Conservation (phyloP, 2,113 vertebrate genomes). For the Archilochus colubris region DNA sequence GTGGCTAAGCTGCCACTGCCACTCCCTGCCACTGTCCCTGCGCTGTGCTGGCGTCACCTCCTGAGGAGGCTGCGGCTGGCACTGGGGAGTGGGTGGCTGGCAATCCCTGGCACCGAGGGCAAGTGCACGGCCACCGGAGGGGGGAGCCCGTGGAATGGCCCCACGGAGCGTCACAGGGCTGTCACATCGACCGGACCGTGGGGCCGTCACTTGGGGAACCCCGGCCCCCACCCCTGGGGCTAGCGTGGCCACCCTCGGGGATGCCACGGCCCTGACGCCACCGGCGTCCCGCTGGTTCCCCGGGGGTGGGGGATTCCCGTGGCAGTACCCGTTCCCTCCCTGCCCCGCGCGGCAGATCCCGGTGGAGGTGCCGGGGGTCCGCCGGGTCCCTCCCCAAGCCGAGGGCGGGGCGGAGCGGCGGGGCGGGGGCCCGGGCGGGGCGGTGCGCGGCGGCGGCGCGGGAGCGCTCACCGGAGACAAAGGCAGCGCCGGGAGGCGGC, state of each 20-base stretch:
- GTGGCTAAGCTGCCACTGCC: neutral
- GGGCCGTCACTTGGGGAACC: neutral
- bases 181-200: neutral
- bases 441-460: neutral
- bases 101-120: neutral
- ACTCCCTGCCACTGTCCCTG: neutral
- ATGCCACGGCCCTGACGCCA: neutral
- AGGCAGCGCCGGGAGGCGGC: neutral
- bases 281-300: neutral
- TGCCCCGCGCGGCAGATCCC: neutral
- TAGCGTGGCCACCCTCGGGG: neutral
- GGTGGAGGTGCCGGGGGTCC: neutral
- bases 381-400: neutral
- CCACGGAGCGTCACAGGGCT: neutral
- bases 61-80: neutral
- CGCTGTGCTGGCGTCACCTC: neutral
- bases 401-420: conserved; percentile 5
- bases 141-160: neutral
- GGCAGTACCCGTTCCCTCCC: neutral
- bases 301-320: neutral
- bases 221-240: neutral
- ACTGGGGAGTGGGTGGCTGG: neutral
- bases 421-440: conserved; percentile 9
- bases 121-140: neutral
- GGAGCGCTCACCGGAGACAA: conserved; percentile 17